A percentile compares a stretch with the other conserved stretches of the same genome.
Evolutionary conservation across 2,113 vertebrate genomes (phyloP).

Genomic region (Aptenodytes forsteri): DNA sequence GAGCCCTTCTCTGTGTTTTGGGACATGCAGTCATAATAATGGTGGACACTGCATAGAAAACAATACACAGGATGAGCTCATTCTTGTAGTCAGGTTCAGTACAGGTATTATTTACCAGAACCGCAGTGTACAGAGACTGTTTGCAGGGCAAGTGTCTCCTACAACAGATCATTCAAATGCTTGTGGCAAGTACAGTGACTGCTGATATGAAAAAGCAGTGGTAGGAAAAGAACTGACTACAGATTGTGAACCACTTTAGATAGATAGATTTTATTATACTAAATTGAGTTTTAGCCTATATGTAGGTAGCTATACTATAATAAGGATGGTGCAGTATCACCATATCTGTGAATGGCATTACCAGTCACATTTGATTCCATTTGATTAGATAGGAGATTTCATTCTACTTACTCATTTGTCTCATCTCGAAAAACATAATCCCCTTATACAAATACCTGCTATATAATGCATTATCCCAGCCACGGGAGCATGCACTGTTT

Average conservation of each 20-base stretch:
- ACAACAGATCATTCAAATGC: background rate
- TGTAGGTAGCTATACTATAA: background rate
- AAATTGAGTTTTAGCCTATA: background rate
- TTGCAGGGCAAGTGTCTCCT: background rate
- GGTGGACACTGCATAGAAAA: background rate
- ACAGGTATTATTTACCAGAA: background rate
- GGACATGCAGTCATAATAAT: background rate
- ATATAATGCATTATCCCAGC: background rate
- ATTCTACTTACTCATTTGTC: constrained; percentile 1
- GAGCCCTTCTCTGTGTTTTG: background rate
- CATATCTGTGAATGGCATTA: background rate
- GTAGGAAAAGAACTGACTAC: background rate
- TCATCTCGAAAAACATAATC: background rate
- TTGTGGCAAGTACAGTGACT: background rate
- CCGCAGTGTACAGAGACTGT: background rate
- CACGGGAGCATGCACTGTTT: background rate
- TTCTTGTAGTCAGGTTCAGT: background rate
- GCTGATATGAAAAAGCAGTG: background rate
- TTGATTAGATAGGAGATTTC: background rate
- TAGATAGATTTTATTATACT: background rate
- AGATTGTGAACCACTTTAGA: background rate
- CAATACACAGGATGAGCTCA: background rate
- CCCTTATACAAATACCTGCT: background rate
- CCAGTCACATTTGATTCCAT: constrained; percentile 2
- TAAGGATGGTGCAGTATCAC: background rate